Evolutionary conservation across 2,113 vertebrate species (phyloP).

Genomic region (Leptosomus discolor): DNA sequence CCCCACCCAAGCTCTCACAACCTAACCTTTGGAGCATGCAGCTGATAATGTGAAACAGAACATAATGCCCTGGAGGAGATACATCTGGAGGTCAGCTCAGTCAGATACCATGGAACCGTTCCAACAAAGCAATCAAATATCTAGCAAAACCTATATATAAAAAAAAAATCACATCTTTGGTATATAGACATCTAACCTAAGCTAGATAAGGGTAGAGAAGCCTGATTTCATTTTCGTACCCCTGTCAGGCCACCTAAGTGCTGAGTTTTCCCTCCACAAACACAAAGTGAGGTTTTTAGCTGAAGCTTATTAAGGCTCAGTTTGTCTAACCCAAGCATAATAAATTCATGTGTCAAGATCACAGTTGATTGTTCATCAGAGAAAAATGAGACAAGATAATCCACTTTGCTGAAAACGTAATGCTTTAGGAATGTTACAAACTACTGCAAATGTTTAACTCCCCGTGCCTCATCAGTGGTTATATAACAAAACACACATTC

Average conservation of each 20-base stretch:
- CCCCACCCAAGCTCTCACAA: conserved; percentile 37
- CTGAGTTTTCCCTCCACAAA: not conserved
- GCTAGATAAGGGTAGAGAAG: not conserved
- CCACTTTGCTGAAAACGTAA: conserved; percentile 32
- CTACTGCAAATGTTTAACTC: conserved; percentile 55
- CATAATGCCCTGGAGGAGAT: conserved; percentile 56
- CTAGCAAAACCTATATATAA: conserved; percentile 39
- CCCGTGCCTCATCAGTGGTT: not conserved
- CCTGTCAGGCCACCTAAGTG: not conserved
- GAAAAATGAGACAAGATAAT: conserved; percentile 57
- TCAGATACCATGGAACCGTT: conserved; percentile 52
- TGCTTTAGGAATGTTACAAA: conserved; percentile 51
- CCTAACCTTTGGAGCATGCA: conserved; percentile 57
- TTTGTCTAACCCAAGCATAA: conserved; percentile 58
- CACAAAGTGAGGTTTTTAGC: conserved; percentile 18
- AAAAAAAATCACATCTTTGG: conserved; percentile 11
- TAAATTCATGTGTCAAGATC: conserved; percentile 54
- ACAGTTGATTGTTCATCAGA: conserved; percentile 44
- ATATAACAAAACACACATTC: conserved; percentile 56
- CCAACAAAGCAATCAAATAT: conserved; percentile 68
- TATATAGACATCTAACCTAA: conserved; percentile 18
- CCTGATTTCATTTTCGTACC: not conserved
- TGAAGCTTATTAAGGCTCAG: conserved; percentile 32
- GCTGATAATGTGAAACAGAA: conserved; percentile 63
- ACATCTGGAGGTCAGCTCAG: conserved; percentile 61